A percentile compares a stretch with the other conserved stretches of the same genome.
Evolutionary conservation across 2,797 vertebrate genomes (phyloP).

Genomic region (Atherinosoma microstoma): DNA sequence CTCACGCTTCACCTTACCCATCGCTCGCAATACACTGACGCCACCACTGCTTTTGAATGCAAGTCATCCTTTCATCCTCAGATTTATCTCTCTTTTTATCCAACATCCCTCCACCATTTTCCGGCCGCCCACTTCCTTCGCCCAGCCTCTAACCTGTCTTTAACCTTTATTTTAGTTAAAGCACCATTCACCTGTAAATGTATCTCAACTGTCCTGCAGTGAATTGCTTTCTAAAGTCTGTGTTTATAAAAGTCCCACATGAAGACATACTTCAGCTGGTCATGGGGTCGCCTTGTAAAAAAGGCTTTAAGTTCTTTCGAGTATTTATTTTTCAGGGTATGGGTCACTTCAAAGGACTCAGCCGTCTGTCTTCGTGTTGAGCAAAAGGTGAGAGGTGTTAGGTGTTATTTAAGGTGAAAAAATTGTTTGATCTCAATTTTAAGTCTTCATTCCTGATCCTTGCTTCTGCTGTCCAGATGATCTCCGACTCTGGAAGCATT

Average conservation of each 20-base stretch:
- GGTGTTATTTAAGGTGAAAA: constrained; percentile 10
- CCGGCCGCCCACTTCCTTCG: not conserved
- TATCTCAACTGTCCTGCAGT: not conserved
- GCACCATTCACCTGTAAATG: not conserved
- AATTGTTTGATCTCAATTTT: not conserved
- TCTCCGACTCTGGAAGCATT: not conserved
- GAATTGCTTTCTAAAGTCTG: not conserved
- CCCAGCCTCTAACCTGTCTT: not conserved
- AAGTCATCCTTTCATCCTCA: not conserved
- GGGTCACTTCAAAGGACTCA: constrained; percentile 29
- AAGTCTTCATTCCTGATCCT: not conserved
- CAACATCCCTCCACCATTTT: not conserved
- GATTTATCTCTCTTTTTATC: not conserved
- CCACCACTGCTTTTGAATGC: not conserved
- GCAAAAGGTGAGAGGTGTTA: constrained; percentile 25
- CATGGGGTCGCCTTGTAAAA: constrained; percentile 19
- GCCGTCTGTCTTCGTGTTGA: constrained; percentile 10
- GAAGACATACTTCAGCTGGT: not conserved
- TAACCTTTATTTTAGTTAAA: not conserved
- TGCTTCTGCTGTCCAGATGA: not conserved
- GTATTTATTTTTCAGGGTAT: constrained; percentile 24
- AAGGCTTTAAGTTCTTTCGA: not conserved
- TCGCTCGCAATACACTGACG: not conserved
- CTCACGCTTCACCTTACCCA: constrained; percentile 45
- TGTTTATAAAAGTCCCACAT: not conserved